phyloP scores from a whole-genome alignment of 2,797 vertebrate genomes.

The Columba guinea region DNA sequence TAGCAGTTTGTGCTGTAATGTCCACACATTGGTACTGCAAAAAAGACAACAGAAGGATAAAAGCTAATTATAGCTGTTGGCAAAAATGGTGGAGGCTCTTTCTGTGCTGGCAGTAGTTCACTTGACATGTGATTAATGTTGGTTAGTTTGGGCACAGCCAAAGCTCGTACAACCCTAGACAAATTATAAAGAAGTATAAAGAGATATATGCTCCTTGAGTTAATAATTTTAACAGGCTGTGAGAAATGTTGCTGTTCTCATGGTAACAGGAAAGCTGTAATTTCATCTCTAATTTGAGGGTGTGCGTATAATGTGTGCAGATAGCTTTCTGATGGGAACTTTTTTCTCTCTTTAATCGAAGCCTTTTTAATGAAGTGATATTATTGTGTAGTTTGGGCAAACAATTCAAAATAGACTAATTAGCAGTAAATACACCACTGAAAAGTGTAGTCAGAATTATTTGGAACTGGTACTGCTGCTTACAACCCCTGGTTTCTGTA shows the following conservation, averaged over 20 bases:
- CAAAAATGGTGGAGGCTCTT: not conserved
- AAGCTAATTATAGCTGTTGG: constrained; percentile 29
- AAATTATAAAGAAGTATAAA: constrained; percentile 69
- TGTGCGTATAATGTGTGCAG: constrained; percentile 22
- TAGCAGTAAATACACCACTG: constrained; percentile 33
- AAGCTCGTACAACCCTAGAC: constrained; percentile 29
- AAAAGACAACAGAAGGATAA: constrained; percentile 15
- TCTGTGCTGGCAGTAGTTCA: constrained; percentile 23
- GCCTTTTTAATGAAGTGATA: constrained; percentile 52
- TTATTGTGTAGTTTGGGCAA: constrained; percentile 33
- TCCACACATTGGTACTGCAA: not conserved
- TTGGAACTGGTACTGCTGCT: not conserved
- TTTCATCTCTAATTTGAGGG: constrained; percentile 65
- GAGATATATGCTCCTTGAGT: constrained; percentile 67
- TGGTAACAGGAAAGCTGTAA: constrained; percentile 69
- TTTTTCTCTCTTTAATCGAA: constrained; percentile 56
- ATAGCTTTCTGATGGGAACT: constrained; percentile 37
- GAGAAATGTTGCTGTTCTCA: constrained; percentile 73
- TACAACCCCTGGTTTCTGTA: not conserved
- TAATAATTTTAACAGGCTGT: constrained; percentile 70
- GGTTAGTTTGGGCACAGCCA: not conserved
- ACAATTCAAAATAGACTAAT: constrained; percentile 41
- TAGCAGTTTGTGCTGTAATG: not conserved
- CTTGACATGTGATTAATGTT: constrained; percentile 24
- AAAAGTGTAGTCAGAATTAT: not conserved